A percentile compares a stretch with the other conserved stretches of the same genome.
Conservation (phyloP, 2,888 invertebrate genomes). For the Gasteruption jaculator region DNA sequence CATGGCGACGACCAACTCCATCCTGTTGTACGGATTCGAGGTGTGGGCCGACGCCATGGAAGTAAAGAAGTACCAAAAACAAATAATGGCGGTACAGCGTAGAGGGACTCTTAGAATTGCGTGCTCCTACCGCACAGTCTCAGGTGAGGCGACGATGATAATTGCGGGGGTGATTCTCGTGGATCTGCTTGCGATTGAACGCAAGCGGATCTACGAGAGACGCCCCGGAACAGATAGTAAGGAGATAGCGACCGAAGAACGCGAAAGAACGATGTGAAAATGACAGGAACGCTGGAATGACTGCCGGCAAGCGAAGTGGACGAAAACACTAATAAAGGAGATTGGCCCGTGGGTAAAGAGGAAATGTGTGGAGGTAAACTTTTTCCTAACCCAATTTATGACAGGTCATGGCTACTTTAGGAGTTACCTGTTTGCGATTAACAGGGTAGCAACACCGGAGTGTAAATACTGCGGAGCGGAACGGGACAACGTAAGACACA, state of each 20-base stretch:
- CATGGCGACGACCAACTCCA: slow-evolving; percentile 1
- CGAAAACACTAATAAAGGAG: slow-evolving; percentile 14
- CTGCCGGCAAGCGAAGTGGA: slow-evolving; percentile 14
- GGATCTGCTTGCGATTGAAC: slow-evolving; percentile 4
- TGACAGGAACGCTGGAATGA: background rate
- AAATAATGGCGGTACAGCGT: slow-evolving; percentile 16
- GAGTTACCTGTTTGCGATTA: slow-evolving; percentile 16
- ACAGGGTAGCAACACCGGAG: slow-evolving; percentile 5
- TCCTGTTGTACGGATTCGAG: slow-evolving; percentile 2
- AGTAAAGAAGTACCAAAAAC: slow-evolving; percentile 5
- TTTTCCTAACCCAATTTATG: slow-evolving; percentile 22
- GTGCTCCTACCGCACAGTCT: background rate
- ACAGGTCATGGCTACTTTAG: slow-evolving; percentile 23
- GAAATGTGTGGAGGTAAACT: slow-evolving; percentile 20
- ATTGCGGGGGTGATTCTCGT: too few relatives aligned
- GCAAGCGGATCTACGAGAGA: slow-evolving; percentile 7
- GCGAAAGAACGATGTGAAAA: background rate
- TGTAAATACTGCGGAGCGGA: background rate
- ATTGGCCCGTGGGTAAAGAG: slow-evolving; percentile 15
- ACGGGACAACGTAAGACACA: slow-evolving; percentile 1
- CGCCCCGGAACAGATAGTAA: background rate
- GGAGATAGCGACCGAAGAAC: background rate
- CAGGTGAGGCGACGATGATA: background rate
- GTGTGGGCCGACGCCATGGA: background rate
- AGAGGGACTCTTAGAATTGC: slow-evolving; percentile 15